Evolutionary conservation across 2,113 vertebrate species (phyloP), one percentile per base, ranked within the genome.

Genomic region (Aspidoscelis tigris): DNA sequence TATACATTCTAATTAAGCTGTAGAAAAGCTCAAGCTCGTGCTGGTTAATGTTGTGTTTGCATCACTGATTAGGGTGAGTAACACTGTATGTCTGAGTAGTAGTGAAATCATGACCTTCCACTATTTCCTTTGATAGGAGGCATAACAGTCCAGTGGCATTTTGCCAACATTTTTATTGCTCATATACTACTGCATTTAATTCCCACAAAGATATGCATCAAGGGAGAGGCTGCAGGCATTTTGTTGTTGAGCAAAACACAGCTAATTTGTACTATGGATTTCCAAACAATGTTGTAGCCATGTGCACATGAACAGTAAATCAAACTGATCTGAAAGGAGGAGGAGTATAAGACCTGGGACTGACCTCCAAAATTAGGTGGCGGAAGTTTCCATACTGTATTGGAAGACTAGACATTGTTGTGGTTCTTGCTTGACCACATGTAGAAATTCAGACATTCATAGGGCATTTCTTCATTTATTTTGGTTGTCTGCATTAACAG

Each of bases 251-350:
- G 41, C 44, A 73, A 21, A 65, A 43, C 69, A 39, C 26, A 65
- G 53, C 69, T 64, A 79, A 79, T 61, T 33, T 73, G 72, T 84
- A 65, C 21, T 2, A 24, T 47, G 44, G 43, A 73, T n/a, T 9
- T 79, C 75, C 69, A 84, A 84, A 50, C 21, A 64, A 50, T 16
- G 33, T 24, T 84, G 55, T 79, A 70, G 43, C 55, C 69, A 47
- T 43, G 50, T 43, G 21, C 55, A 64, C 18, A 16, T 79, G 58
- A 33, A 73, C 70, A 84, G 16, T 33, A 33, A 61, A 33, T 39
- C 16, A 41, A 50, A 18, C 22, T 50, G 39, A 74, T 79, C 24
- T 26, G 33, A 55, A 26, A 5, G 7, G 68, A 82, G 72, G 64
- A 89, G 14, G 4, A 77, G 33, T 16, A 12, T 65, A 33, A 20